Evolutionary conservation across 2,113 vertebrate species (phyloP), one percentile per base, ranked within the genome.

Genomic region (Cyphomyrus plagiostoma): DNA sequence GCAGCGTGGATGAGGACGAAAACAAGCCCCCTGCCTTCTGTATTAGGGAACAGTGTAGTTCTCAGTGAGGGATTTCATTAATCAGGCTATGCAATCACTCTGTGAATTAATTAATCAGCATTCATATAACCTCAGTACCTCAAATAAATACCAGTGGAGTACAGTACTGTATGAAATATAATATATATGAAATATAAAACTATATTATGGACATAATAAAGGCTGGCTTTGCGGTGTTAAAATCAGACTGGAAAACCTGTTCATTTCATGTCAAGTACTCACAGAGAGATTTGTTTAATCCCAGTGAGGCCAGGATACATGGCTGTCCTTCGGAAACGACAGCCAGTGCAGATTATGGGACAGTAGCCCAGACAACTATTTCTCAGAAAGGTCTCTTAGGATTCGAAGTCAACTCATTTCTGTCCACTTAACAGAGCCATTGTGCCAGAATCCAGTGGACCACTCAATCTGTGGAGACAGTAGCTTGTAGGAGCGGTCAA

Each of bases 311-410:
- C 87, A 35, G 48, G 89, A 49, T 13, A 48, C 17, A 7, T 19
- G 74, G 4, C 17, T 42, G 23, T 84, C 49, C 58, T 90, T 62
- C 92, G 90, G 8, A 66, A 90, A 92, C 21, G 0, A 70, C 26
- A 66, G 3, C n/a, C 17, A 87, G 56, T 23, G n/a, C 74, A 88
- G 89, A 89, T 90, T 66, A 88, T 92, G 93, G 13, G 45, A 92
- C 88, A 91, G 89, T 86, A 58, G 26, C 66, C 49, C 66, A 90
- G 86, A 56, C 89, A 62, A 70, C 90, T 39, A 17, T 87, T 19
- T 49, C 39, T 88, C 21, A 4, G n/a, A 19, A 15, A 35, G n/a
- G 26, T 56, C 11, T 26, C 49, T 35, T 53, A 52, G 9, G 23
- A 26, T 13, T 50, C 3, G 8, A 48, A 35, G 26, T 15, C 35